Evolutionary conservation across 2,888 invertebrate genomes (phyloP).

Genomic region (Chromoteleia sp.): DNA sequence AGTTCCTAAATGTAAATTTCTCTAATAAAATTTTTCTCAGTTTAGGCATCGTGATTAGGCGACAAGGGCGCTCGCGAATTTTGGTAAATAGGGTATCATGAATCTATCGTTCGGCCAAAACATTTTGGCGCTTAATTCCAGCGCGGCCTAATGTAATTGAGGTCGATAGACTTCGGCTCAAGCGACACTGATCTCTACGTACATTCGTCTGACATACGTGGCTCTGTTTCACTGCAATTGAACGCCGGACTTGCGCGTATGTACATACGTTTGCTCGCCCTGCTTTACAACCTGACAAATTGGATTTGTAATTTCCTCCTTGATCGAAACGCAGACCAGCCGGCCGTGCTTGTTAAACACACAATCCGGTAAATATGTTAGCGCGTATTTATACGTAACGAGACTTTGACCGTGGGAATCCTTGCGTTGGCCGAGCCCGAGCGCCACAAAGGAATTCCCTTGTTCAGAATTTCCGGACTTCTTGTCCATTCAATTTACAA

Average conservation of each 20-base stretch:
- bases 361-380: conserved; percentile 69
- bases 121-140: conserved; percentile 58
- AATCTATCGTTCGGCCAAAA: conserved; percentile 10
- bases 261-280: conserved; percentile 60
- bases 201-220: conserved; percentile 67
- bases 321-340: conserved; percentile 67
- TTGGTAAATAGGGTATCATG: conserved; percentile 18
- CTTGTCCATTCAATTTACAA: conserved; percentile 43
- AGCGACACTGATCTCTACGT: conserved; percentile 63
- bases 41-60: no score
- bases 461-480: conserved; percentile 21
- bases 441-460: conserved; percentile 62
- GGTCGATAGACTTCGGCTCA: conserved; percentile 58
- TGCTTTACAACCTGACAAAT: conserved; percentile 70
- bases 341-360: conserved; percentile 67
- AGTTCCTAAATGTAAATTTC: no score
- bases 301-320: conserved; percentile 72
- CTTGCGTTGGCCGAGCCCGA: conserved; percentile 33
- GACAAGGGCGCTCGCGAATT: no score
- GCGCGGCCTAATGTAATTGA: conserved; percentile 64
- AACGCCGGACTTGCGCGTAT: conserved; percentile 50
- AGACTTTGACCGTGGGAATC: conserved; percentile 69
- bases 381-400: conserved; percentile 70
- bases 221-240: conserved; percentile 69
- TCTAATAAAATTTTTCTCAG: no score